Conservation (phyloP, 2,113 vertebrate species). For the Aptenodytes patagonicus region DNA sequence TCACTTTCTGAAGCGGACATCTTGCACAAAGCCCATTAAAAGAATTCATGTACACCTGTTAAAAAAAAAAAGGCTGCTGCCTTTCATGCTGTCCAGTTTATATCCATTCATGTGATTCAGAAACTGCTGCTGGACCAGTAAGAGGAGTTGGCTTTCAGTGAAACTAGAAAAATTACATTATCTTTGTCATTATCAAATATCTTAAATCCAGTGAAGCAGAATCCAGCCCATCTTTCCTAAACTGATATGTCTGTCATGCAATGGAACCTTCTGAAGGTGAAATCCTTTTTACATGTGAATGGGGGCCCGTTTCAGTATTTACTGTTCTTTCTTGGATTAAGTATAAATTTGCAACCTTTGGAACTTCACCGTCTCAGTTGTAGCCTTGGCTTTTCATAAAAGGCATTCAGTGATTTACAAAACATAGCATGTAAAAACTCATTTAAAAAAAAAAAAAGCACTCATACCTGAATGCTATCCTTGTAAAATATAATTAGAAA, state of each 20-base stretch:
- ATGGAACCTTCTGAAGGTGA: background rate
- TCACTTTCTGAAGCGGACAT: background rate
- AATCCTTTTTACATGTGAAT: background rate
- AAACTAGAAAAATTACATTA: background rate
- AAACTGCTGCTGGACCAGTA: background rate
- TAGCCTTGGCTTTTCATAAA: background rate
- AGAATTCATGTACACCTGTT: background rate
- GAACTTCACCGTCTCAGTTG: background rate
- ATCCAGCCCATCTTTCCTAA: slow-evolving; percentile 10
- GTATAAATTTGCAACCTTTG: background rate
- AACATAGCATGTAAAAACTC: background rate
- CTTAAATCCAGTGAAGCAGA: slow-evolving; percentile 32
- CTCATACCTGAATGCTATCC: background rate
- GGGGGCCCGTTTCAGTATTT: background rate
- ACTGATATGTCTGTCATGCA: slow-evolving; percentile 32
- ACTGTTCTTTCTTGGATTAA: background rate
- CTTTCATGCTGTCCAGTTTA: background rate
- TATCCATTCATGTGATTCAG: background rate
- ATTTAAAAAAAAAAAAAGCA: background rate
- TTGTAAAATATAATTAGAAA: slow-evolving; percentile 2
- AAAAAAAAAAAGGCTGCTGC: background rate
- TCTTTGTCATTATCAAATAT: background rate
- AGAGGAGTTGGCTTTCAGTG: background rate
- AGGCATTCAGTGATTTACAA: background rate
- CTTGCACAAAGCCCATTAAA: background rate